Percentiles rank a stretch among this genome's conserved stretches.
phyloP scores from a whole-genome alignment of 2,888 invertebrate genomes.

The Lordiphosa fenestrarum region DNA sequence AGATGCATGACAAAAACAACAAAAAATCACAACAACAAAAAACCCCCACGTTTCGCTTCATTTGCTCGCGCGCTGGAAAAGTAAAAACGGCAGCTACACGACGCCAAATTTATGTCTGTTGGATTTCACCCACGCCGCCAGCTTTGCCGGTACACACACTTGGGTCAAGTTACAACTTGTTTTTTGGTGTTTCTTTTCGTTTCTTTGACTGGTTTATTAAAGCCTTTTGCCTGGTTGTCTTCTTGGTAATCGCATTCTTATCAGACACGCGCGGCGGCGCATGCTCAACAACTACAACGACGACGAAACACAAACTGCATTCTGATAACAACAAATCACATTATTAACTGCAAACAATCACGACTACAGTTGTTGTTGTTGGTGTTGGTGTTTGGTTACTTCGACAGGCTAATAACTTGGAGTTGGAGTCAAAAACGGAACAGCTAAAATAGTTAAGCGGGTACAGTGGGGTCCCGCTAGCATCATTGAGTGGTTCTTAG shows the following conservation, averaged over 20 bases:
- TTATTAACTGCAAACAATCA: conserved; percentile 24
- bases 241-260: conserved; percentile 52
- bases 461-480: conserved; percentile 6
- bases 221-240: conserved; percentile 25
- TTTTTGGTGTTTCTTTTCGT: conserved; percentile 12
- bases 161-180: conserved; percentile 58
- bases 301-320: conserved; percentile 28
- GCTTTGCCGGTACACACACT: conserved; percentile 5
- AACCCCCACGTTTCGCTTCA: conserved; percentile 48
- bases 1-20: conserved; percentile 30
- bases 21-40: conserved; percentile 23
- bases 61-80: conserved; percentile 60
- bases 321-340: conserved; percentile 40
- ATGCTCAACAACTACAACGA: conserved; percentile 24
- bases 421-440: not conserved
- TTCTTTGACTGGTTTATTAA: conserved; percentile 25
- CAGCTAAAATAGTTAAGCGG: not conserved
- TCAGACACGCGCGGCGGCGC: conserved; percentile 40
- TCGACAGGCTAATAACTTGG: conserved; percentile 7
- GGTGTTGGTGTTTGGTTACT: not conserved
- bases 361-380: not conserved
- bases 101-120: conserved; percentile 63
- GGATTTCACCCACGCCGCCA: conserved; percentile 67
- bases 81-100: conserved; percentile 63
- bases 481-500: no score